A percentile compares a stretch with the other conserved stretches of the same genome.
phyloP scores from a whole-genome alignment of 64 coral and sea anemone species.

The Porites lutea region DNA sequence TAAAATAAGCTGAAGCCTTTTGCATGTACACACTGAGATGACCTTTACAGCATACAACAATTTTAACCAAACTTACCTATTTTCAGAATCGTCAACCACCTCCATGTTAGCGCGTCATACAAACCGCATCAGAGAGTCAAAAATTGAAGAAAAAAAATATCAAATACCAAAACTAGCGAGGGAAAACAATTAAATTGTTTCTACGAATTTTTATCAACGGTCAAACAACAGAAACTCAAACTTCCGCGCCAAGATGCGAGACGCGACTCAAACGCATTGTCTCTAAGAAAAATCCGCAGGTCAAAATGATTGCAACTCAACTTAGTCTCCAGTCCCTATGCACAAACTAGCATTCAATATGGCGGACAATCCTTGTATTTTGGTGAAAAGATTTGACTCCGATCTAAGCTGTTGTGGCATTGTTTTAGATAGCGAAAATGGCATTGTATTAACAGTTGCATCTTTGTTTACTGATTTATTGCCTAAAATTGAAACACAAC shows the following conservation, averaged over 20 bases:
- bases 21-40: background rate
- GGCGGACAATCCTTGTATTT: slow-evolving; percentile 60
- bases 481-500: slow-evolving; percentile 18
- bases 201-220: slow-evolving; percentile 3
- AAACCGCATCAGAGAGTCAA: background rate
- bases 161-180: background rate
- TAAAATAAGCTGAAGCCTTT: background rate
- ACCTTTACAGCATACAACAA: background rate
- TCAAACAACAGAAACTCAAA: slow-evolving; percentile 74
- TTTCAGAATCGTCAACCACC: slow-evolving; percentile 38
- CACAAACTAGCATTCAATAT: slow-evolving; percentile 14
- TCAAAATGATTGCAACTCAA: background rate
- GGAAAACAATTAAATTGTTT: background rate
- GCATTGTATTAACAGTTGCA: slow-evolving; percentile 79
- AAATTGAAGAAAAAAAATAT: background rate
- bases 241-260: slow-evolving; percentile 81
- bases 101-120: slow-evolving; percentile 23
- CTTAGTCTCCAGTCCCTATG: no score
- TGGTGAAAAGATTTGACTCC: slow-evolving; percentile 31
- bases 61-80: slow-evolving; percentile 20
- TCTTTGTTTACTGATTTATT: slow-evolving; percentile 67
- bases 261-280: slow-evolving; percentile 51
- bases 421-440: slow-evolving; percentile 67
- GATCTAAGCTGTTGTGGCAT: slow-evolving; percentile 81
- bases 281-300: background rate